Evolutionary conservation across 2,888 invertebrate genomes (phyloP), one percentile per base, ranked within the genome.

Genomic region (Acleris emargana): DNA sequence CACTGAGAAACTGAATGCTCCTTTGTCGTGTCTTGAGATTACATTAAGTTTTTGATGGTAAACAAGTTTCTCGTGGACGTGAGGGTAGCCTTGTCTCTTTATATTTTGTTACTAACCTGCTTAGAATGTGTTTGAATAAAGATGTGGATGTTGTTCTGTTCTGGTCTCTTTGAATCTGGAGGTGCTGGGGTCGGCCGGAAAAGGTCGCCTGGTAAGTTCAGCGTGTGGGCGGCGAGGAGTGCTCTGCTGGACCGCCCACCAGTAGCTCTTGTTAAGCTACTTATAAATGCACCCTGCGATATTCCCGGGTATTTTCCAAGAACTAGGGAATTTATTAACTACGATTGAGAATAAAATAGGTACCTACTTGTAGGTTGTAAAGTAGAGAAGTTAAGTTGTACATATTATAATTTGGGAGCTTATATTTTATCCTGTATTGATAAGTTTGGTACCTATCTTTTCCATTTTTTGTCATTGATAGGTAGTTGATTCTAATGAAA

Each of bases 1-100:
- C 76, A 77, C 75, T 82, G 81, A 86, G 87, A 84, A 84, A 84
- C 81, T 82, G 80, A 87, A 86, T 84, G 78, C 82, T 81, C 79
- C 84, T 85, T 83, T 88, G 75, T 82, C 77, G 79, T 77, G 87
- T 87, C 84, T 86, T 79, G 76, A 87, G 88, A 89, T 89, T 82
- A 86, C 76, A 81, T 87, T 80, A 77, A 81, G 78, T 83, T 82
- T 84, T 84, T 86, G 82, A 84, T 77, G 82, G 80, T 84, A 86
- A 89, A 91, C 90, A 85, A 85, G 90, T 91, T 89, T 82, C 70
- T 78, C 73, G 77, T 75, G 72, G 78, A 73, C 72, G 76, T 78
- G 78, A 79, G 86, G 84, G 80, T 73, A 77, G 77, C 82, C 83
- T 81, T 80, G 81, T 75, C 73, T 75, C 72, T 69, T 75, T 76